Percentiles rank a stretch among this genome's conserved stretches.
Conservation (phyloP, 2,797 vertebrate genomes). For the Enteromius afrohamiltoni region DNA sequence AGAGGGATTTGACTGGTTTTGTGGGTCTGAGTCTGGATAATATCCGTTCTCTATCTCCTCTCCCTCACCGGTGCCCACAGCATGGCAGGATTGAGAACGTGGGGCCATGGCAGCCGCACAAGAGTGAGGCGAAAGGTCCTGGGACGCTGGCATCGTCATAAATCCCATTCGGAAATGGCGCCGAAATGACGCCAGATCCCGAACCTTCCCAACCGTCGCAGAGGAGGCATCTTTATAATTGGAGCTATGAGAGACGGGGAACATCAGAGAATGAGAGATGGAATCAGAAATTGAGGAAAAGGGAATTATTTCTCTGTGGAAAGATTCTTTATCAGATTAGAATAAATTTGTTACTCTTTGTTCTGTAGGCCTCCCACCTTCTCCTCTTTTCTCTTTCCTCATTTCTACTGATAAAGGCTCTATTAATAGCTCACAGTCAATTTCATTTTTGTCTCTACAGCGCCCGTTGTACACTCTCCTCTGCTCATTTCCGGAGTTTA, state of each 20-base stretch:
- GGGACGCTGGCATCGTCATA: slow-evolving; percentile 95
- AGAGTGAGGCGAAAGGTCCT: slow-evolving; percentile 90
- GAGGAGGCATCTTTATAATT: slow-evolving; percentile 78
- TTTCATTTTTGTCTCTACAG: slow-evolving; percentile 52
- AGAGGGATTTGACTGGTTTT: slow-evolving; percentile 65
- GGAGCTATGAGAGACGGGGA: slow-evolving; percentile 63
- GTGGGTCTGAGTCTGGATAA: slow-evolving; percentile 76
- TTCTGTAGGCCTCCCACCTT: slow-evolving; percentile 34
- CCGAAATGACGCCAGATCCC: slow-evolving; percentile 89
- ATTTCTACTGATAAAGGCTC: slow-evolving; percentile 30
- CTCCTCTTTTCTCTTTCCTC: slow-evolving; percentile 18
- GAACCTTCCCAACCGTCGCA: slow-evolving; percentile 82
- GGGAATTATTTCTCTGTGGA: slow-evolving; percentile 5
- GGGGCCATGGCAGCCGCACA: slow-evolving; percentile 91
- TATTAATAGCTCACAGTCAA: slow-evolving; percentile 55
- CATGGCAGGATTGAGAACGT: slow-evolving; percentile 92
- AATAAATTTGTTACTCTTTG: slow-evolving; percentile 29
- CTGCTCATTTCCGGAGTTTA: slow-evolving; percentile 35
- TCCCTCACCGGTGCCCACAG: slow-evolving; percentile 83
- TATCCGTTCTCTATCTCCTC: slow-evolving; percentile 80
- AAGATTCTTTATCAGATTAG: slow-evolving; percentile 36
- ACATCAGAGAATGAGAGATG: slow-evolving; percentile 19
- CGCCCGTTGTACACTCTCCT: slow-evolving; percentile 32
- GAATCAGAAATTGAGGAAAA: slow-evolving; percentile 1
- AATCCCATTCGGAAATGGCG: slow-evolving; percentile 94